A percentile compares a stretch with the other conserved stretches of the same genome.
These are phyloP conservation scores for Drosophila flavopinicola DNA, from an alignment of 2,888 invertebrate species.

Conservation along the genomic window DNA sequence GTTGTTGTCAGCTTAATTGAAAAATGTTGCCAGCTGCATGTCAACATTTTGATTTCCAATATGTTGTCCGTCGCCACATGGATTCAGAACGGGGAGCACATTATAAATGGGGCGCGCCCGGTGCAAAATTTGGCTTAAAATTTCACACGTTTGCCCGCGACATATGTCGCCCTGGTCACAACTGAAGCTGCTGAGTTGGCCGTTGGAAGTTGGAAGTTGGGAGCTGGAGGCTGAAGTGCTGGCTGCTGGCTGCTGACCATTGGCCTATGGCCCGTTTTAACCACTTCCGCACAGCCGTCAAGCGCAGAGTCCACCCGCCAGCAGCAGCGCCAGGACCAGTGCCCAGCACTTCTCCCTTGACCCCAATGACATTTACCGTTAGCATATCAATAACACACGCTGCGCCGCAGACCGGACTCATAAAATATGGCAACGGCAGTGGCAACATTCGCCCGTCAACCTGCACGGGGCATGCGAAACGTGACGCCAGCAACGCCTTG, in stretches of 20 bases:
- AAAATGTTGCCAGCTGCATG: slow-evolving; percentile 70
- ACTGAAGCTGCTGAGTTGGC: slow-evolving; percentile 2
- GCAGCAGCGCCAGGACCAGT: not conserved
- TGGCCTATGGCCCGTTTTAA: slow-evolving; percentile 38
- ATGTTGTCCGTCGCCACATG: slow-evolving; percentile 54
- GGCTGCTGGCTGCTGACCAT: not conserved
- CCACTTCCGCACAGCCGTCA: slow-evolving; percentile 77
- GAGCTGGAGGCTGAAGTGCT: not conserved
- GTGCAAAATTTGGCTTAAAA: slow-evolving; percentile 61
- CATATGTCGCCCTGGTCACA: slow-evolving; percentile 55
- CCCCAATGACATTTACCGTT: slow-evolving; percentile 68
- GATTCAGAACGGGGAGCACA: slow-evolving; percentile 2
- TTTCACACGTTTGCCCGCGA: slow-evolving; percentile 76
- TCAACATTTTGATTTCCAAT: slow-evolving; percentile 80
- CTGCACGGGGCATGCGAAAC: slow-evolving; percentile 62
- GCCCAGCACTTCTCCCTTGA: not conserved
- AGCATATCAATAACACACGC: slow-evolving; percentile 80
- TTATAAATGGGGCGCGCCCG: slow-evolving; percentile 52
- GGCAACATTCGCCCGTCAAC: slow-evolving; percentile 66
- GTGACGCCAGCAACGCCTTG: slow-evolving; percentile 43
- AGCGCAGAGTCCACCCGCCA: slow-evolving; percentile 59
- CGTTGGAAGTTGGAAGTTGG: slow-evolving; percentile 7
- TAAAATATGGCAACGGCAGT: slow-evolving; percentile 77
- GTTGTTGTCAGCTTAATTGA: slow-evolving; percentile 64
- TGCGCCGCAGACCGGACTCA: slow-evolving; percentile 64